Percentiles rank a stretch among this genome's conserved stretches.
Evolutionary conservation across 2,797 vertebrate genomes (phyloP).

Genomic region (Uromys caudimaculatus): DNA sequence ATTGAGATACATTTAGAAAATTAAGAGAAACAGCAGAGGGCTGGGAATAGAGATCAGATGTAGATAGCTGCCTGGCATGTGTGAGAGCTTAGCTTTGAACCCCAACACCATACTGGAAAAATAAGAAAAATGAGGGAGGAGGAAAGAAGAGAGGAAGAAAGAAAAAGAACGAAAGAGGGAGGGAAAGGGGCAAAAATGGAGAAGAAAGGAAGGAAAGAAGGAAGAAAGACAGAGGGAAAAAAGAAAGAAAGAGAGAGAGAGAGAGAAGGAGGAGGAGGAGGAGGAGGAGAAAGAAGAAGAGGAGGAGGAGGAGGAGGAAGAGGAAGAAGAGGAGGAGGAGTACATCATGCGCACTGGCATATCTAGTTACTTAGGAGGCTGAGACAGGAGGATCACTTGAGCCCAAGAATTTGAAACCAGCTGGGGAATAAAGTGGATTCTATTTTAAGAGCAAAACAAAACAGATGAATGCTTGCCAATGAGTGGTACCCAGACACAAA

Average conservation of each 20-base stretch:
- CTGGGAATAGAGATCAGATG: neutral
- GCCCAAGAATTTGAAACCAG: neutral
- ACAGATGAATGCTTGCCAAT: neutral
- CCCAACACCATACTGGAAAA: neutral
- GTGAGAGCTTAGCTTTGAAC: neutral
- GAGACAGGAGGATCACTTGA: neutral
- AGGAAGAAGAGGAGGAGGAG: neutral
- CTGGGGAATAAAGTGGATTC: neutral
- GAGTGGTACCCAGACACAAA: neutral
- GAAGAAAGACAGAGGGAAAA: neutral
- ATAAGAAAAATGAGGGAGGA: neutral
- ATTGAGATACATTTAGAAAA: neutral
- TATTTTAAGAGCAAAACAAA: neutral
- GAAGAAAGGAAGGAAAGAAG: neutral
- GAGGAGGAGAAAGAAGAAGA: rapidly evolving
- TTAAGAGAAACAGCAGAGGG: neutral
- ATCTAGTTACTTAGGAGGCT: neutral
- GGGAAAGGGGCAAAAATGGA: neutral
- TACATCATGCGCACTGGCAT: neutral
- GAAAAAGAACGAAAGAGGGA: neutral
- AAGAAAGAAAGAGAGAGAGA: neutral
- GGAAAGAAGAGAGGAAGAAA: neutral
- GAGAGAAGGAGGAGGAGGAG: rapidly evolving
- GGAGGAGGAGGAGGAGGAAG: too few relatives aligned
- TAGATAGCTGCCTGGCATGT: neutral